Base-by-base conservation (phyloP, 2,888 invertebrate genomes). In the Drosophila infuscata region DNA sequence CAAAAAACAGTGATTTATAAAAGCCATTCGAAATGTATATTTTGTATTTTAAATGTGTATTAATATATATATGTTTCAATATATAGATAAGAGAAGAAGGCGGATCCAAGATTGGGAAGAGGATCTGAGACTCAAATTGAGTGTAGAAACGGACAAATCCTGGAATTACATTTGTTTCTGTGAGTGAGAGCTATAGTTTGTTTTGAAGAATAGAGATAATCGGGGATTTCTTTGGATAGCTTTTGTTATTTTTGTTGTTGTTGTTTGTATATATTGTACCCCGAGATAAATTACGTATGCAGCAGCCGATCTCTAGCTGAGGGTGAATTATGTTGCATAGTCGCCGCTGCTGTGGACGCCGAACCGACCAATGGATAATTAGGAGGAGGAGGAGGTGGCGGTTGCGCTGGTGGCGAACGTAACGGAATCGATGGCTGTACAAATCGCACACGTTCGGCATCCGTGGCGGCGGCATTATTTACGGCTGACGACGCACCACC, bases 371-470 rank as follows among this genome's bases (percentile, higher is more conserved):
- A 63, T n/a, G 57, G 52, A 35, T 56, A 61, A 36, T 64, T 11
- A 20, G 58, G 6, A 25, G 84, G 81, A 43, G 91, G 91, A 41
- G 91, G 88, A 59, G 89, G 85, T 53, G 91, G 85, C 36, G 91
- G 89, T 64, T 88, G 88, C 41, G 91, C 79, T 60, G 91, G 84
- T 54, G 88, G 87, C 52, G 91, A 91, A 56, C 88, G 89, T 62
- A 91, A 77, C 41, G 91, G 92, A 73, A 92, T 91, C 38, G 91
- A 89, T 68, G 91, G 91, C 76, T 92, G 91, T 64, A 91, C 89
- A 76, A 91, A 91, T 25, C 92, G 89, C 63, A 91, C 91, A 66
- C 90, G 91, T 73, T 91, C 91, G 71, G 91, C 89, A 81, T 92
- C 91, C 59, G 83, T 80, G 49, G 80, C 81, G 54, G 85, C 60